These are phyloP conservation scores for Gasterosteus aculeatus DNA, from an alignment of 2,113 vertebrate genomes.

Conservation along the genomic window DNA sequence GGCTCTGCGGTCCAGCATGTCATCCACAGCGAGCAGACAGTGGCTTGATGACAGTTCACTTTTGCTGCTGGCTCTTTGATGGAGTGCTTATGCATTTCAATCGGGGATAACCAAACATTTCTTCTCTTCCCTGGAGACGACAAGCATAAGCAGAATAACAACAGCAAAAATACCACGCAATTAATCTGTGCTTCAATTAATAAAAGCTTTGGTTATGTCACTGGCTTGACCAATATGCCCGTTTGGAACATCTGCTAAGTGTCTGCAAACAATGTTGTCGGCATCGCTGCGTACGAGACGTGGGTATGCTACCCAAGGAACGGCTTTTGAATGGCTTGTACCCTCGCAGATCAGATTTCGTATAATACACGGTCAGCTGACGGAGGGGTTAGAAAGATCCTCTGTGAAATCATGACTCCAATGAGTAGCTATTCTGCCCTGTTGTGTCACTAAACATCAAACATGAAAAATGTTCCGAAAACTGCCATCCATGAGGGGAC, in stretches of 20 bases:
- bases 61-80: no score
- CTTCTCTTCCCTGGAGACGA: no score
- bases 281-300: no score
- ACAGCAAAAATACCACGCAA: not conserved
- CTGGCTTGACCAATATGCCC: not conserved
- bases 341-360: no score
- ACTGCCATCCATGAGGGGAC: not conserved
- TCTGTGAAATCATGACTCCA: not conserved
- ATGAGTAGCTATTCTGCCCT: constrained; percentile 5
- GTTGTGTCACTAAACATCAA: constrained; percentile 20
- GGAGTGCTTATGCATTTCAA: no score
- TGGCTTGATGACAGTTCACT: no score
- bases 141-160: no score
- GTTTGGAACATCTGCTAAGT: not conserved
- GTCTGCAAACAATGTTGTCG: not conserved
- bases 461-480: constrained; percentile 25
- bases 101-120: no score
- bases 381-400: not conserved
- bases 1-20: not conserved
- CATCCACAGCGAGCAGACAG: not conserved
- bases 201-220: not conserved
- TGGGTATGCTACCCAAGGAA: no score
- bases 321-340: no score
- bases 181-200: not conserved
- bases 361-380: not conserved